Percentiles rank a stretch among this genome's conserved stretches.
Conservation (phyloP, 2,113 vertebrate species). For the Cyphomyrus discorhynchus region DNA sequence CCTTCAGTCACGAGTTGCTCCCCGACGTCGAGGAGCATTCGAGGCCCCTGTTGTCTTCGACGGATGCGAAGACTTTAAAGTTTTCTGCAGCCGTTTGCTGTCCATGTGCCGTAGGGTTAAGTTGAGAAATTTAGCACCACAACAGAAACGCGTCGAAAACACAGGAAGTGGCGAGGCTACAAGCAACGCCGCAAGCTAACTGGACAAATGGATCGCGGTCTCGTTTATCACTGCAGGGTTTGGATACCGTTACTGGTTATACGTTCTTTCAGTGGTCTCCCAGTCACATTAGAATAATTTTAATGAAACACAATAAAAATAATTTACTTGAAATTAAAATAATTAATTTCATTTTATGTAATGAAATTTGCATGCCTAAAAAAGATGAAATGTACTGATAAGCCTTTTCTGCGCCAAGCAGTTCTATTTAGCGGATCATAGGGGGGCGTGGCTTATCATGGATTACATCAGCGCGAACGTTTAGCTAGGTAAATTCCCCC, state of each 20-base stretch:
- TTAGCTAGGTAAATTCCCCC: not conserved
- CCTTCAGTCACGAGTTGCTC: conserved; percentile 19
- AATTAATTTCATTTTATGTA: not conserved
- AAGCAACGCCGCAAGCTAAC: not conserved
- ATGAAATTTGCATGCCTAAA: not conserved
- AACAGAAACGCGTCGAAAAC: not conserved
- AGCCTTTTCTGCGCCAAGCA: not conserved
- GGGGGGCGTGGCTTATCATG: not conserved
- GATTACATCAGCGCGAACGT: not conserved
- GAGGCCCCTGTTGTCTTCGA: conserved; percentile 23
- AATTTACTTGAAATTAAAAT: not conserved
- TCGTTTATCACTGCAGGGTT: not conserved
- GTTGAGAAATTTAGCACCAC: conserved; percentile 17
- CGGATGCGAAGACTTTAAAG: not conserved
- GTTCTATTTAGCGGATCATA: not conserved
- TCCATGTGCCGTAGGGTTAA: not conserved
- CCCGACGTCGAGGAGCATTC: not conserved
- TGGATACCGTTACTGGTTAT: not conserved
- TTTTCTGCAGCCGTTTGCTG: not conserved
- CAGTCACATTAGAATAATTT: not conserved
- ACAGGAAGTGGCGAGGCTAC: conserved; percentile 10
- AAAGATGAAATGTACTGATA: not conserved
- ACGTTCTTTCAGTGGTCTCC: not conserved
- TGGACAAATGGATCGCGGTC: conserved; percentile 12
- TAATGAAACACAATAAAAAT: not conserved